phyloP scores from a whole-genome alignment of 2,797 vertebrate species.

The Poeciliopsis gracilis region DNA sequence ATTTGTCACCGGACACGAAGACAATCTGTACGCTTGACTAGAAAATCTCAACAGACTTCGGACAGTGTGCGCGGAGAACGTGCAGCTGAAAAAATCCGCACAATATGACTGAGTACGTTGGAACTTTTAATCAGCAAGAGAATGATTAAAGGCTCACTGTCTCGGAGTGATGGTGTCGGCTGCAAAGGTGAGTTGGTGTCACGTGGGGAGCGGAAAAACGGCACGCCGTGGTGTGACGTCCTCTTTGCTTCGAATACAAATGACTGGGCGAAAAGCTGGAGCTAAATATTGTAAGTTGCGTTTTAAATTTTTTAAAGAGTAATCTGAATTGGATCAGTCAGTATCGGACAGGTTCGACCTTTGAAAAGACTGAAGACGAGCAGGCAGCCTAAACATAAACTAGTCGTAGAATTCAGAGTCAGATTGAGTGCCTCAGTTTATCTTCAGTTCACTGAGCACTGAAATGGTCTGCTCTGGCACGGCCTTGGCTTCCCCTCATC shows the following conservation, averaged over 20 bases:
- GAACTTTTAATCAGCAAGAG: no score
- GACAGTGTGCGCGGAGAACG: no score
- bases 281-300: neutral
- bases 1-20: no score
- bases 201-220: neutral
- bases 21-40: no score
- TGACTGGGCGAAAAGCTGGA: no score
- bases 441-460: neutral
- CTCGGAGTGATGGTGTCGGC: neutral
- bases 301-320: neutral
- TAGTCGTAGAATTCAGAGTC: neutral
- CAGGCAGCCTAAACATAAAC: neutral
- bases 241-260: neutral
- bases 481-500: neutral
- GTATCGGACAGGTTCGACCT: neutral
- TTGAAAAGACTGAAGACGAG: neutral
- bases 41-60: no score
- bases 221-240: neutral
- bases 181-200: neutral
- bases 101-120: no score
- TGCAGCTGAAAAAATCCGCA: no score
- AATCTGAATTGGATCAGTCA: neutral
- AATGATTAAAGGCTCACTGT: no score
- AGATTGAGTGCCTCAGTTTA: neutral
- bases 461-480: neutral